phyloP scores from a whole-genome alignment of 2,797 vertebrate species.

The Tapera naevia region DNA sequence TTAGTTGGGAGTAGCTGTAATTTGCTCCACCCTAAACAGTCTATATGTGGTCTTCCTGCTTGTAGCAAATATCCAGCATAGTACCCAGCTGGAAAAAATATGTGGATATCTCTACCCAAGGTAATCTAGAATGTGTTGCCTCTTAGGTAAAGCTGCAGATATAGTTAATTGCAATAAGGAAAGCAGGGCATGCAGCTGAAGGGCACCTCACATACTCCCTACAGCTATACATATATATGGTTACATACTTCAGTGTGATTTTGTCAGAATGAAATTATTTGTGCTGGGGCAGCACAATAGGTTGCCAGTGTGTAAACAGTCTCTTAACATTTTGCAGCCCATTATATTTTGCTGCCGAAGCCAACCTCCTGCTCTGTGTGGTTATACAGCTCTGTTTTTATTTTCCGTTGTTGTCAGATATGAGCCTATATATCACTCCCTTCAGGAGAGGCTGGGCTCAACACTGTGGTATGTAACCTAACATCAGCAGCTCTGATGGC shows the following conservation, averaged over 20 bases:
- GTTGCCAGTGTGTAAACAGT: constrained; percentile 58
- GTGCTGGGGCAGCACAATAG: background rate
- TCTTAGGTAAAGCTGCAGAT: background rate
- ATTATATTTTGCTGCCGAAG: constrained; percentile 64
- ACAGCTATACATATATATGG: background rate
- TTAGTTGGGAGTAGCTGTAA: constrained; percentile 4
- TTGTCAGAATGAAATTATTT: constrained; percentile 1
- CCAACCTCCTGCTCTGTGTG: constrained; percentile 59
- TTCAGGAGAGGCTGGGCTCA: background rate
- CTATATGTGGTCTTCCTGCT: constrained; percentile 33
- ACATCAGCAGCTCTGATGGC: background rate
- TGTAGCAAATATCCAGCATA: background rate
- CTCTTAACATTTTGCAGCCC: constrained; percentile 66
- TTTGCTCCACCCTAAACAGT: constrained; percentile 32
- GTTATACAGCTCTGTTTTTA: constrained; percentile 60
- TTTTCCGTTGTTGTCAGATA: constrained; percentile 58
- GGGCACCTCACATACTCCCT: background rate
- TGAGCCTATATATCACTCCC: constrained; percentile 60
- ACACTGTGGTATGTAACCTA: background rate
- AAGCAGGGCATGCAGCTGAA: background rate
- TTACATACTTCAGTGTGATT: background rate
- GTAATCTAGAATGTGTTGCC: background rate
- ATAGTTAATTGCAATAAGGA: background rate
- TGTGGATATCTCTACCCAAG: background rate
- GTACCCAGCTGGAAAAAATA: constrained; percentile 42